Base-by-base conservation (phyloP, 1,140 invertebrate genomes). In the Coenobita brevimanus region DNA sequence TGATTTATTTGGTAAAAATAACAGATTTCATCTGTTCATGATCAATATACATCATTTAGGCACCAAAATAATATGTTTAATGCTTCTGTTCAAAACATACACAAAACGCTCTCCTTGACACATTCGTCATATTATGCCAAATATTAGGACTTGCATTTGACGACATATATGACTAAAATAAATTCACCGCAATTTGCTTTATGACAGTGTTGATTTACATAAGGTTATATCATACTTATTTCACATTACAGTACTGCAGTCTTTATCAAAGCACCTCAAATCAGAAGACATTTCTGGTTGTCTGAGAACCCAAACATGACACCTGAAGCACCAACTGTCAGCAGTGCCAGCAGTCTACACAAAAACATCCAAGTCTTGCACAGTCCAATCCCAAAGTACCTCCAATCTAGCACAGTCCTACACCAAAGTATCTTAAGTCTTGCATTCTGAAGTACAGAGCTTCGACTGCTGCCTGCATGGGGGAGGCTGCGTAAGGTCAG, bases 251-350 rank as follows among this genome's bases (percentile, higher is more conserved):
- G 33, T 57, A 15, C 69, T 50, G 21, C 64, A 85, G 69, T 54
- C 75, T 85, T 85, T 54, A 80, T 60, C 50, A 69, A 67, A 79
- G 76, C 76, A 87, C 76, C 85, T 69, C 85, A 71, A 21, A 57
- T 80, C 62, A 80, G 27, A 36, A 36, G 78, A 80, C 85, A 73
- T 21, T 81, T 64, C 33, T 64, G 24, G 50, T 62, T 64, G 71
- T 71, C 30, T 81, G 54, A 76, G 73, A 76, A 43, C 38, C n/a
- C 57, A 57, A 80, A 54, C 64, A 69, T 81, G 62, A 76, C 50
- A 76, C 50, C 24, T 80, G 54, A 75, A 79, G 76, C 85, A 85
- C 71, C 82, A 76, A 76, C 67, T 57, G 67, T 64, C 67, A 71
- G 67, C 67, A 71, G 17, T 27, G 33, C 27, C 27, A 33, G 17